Percentiles rank a stretch among this genome's conserved stretches.
These are phyloP conservation scores for Pseudopleuronectes americanus DNA, from an alignment of 2,797 vertebrate species.

Conservation along the genomic window DNA sequence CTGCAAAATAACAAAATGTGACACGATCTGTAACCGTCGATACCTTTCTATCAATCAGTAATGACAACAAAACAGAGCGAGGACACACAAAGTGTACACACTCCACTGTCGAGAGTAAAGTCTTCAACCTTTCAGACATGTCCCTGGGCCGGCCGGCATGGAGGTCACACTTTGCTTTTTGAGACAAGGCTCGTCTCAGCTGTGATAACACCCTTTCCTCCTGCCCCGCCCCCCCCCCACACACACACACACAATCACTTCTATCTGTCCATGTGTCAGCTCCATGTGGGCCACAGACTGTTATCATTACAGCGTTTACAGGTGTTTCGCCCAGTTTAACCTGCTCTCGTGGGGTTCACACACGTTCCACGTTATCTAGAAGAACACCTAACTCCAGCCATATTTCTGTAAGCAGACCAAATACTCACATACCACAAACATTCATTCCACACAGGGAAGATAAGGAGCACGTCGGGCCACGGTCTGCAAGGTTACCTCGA, in stretches of 20 bases:
- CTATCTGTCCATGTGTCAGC: not conserved
- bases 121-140: not conserved
- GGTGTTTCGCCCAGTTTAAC: conserved; percentile 14
- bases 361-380: conserved; percentile 7
- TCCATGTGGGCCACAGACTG: not conserved
- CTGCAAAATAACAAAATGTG: not conserved
- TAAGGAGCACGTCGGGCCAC: not conserved
- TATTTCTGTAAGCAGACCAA: conserved; percentile 10
- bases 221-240: conserved; percentile 17
- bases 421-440: conserved; percentile 8
- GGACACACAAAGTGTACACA: not conserved
- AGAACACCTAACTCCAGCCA: conserved; percentile 16
- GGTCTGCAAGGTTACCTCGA: conserved; percentile 17
- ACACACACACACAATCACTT: conserved; percentile 2
- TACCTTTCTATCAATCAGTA: conserved; percentile 13
- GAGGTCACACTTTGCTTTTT: conserved; percentile 22
- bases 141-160: not conserved
- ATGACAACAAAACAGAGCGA: conserved; percentile 4
- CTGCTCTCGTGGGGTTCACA: not conserved
- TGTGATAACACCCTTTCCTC: conserved; percentile 71
- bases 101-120: conserved; percentile 8
- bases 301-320: not conserved
- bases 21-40: no score
- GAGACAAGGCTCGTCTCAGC: conserved; percentile 50
- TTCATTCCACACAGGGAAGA: conserved; percentile 8